Base-by-base conservation (phyloP, 2,888 invertebrate species). In the Drosophila dives region DNA sequence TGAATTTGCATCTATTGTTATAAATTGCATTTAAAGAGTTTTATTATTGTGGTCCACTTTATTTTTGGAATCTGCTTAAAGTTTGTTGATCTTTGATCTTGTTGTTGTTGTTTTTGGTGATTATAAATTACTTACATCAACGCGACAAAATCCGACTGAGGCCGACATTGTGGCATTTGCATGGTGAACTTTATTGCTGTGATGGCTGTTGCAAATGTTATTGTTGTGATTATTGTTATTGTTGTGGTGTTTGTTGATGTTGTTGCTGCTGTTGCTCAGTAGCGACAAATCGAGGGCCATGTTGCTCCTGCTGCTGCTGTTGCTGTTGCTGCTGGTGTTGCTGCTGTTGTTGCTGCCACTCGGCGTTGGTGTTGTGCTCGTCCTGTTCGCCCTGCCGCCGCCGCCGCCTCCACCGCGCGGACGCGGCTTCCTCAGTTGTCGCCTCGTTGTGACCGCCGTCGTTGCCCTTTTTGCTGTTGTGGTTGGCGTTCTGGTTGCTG, bases 271-370 rank as follows among this genome's bases (percentile, higher is more conserved):
- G 77, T 66, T 74, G 53, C 53, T 67, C 38, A 80, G 80, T 82
- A 90, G 77, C 54, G 91, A 84, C 77, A 91, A 81, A 71, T 91
- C 91, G 74, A 91, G 85, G 81, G 91, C 84, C 90, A 91, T 91
- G 83, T 82, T 90, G 83, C 80, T 90, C 77, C 77, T 86, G 42
- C 26, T 61, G 48, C 53, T 45, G 49, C 33, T 64, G 50, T 55
- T 64, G 63, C 42, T 70, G 63, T 20, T 56, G 49, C 50, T 54
- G 42, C 36, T 64, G 59, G 40, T 65, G 64, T n/a, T 55, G 56
- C 54, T 54, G 61, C 53, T 60, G 56, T 45, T 26, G 68, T 54
- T 61, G 72, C 69, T 70, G 64, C 72, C 75, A 74, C 79, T 89
- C 66, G 77, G 64, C 70, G 75, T 64, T 66, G 64, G 61, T 58